Evolutionary conservation across 2,113 vertebrate species (phyloP).

Genomic region (Gila orcuttii): DNA sequence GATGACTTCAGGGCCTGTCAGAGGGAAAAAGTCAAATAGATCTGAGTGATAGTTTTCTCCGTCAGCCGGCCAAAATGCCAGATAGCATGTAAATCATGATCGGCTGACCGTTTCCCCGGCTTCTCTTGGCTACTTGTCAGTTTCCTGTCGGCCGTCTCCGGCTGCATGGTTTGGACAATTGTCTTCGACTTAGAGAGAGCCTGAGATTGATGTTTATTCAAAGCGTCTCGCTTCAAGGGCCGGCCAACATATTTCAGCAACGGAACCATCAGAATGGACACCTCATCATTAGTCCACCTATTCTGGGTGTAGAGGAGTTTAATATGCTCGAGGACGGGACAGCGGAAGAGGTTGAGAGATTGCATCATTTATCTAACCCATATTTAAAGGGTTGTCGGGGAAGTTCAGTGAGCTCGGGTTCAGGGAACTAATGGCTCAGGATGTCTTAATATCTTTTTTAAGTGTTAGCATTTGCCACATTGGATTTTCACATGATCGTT

Average conservation of each 20-base stretch:
- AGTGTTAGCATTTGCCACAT: slow-evolving; percentile 67
- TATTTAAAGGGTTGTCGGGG: slow-evolving; percentile 62
- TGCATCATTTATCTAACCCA: slow-evolving; percentile 64
- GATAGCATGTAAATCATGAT: slow-evolving; percentile 76
- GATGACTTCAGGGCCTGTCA: slow-evolving; percentile 79
- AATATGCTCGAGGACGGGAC: slow-evolving; percentile 59
- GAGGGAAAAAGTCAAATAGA: slow-evolving; percentile 77
- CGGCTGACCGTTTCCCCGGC: slow-evolving; percentile 70
- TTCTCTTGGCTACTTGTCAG: slow-evolving; percentile 71
- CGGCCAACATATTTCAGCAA: slow-evolving; percentile 75
- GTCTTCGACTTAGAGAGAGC: slow-evolving; percentile 63
- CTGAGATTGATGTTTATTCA: slow-evolving; percentile 81
- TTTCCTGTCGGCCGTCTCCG: slow-evolving; percentile 73
- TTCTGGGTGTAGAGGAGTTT: slow-evolving; percentile 67
- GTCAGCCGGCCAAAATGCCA: slow-evolving; percentile 75
- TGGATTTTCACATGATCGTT: slow-evolving; percentile 66
- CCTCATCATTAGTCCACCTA: slow-evolving; percentile 70
- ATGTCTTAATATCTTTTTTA: slow-evolving; percentile 66
- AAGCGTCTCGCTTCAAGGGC: slow-evolving; percentile 55
- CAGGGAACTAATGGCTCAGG: slow-evolving; percentile 63
- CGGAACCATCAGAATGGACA: slow-evolving; percentile 70
- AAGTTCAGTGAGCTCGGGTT: slow-evolving; percentile 69
- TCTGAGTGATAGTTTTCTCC: slow-evolving; percentile 77
- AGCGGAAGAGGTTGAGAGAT: slow-evolving; percentile 54
- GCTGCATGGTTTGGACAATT: slow-evolving; percentile 72